phyloP scores from a whole-genome alignment of 2,888 invertebrate genomes.

The Bedellia somnulentella region DNA sequence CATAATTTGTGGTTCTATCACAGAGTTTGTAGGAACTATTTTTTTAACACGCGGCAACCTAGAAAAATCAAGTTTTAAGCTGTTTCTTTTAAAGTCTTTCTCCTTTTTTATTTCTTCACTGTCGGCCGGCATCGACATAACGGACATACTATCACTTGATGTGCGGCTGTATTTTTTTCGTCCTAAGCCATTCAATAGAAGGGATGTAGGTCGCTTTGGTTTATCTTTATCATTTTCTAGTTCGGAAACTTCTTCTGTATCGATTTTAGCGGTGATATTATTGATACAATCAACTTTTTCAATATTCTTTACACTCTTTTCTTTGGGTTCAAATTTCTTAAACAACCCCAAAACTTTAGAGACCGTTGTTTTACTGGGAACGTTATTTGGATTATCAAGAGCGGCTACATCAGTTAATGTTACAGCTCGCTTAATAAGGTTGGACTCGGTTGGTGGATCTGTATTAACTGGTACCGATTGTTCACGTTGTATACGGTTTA shows the following conservation, averaged over 20 bases:
- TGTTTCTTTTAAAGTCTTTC: slow-evolving; percentile 37
- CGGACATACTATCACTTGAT: slow-evolving; percentile 38
- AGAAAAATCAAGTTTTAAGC: slow-evolving; percentile 66
- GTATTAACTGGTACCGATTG: slow-evolving; percentile 64
- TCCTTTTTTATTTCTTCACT: slow-evolving; percentile 26
- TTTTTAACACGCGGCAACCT: slow-evolving; percentile 61
- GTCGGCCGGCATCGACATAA: slow-evolving; percentile 20
- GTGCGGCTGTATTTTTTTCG: slow-evolving; percentile 51
- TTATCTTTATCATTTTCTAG: slow-evolving; percentile 33
- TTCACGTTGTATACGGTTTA: slow-evolving; percentile 63
- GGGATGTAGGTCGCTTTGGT: slow-evolving; percentile 54
- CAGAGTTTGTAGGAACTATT: slow-evolving; percentile 59
- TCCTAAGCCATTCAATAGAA: slow-evolving; percentile 55
- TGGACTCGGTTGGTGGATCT: slow-evolving; percentile 64
- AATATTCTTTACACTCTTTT: slow-evolving; percentile 28
- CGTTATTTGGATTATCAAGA: slow-evolving; percentile 28
- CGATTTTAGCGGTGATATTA: slow-evolving; percentile 14
- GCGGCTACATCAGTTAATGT: slow-evolving; percentile 70
- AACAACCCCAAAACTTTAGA: slow-evolving; percentile 79
- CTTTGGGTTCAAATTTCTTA: slow-evolving; percentile 70
- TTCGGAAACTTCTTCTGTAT: slow-evolving; percentile 17
- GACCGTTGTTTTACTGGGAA: slow-evolving; percentile 65
- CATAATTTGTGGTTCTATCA: slow-evolving; percentile 53
- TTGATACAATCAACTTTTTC: slow-evolving; percentile 27
- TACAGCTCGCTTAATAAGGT: slow-evolving; percentile 70